Percentiles rank a stretch among this genome's conserved stretches.
Evolutionary conservation across 2,888 invertebrate genomes (phyloP).

Genomic region (Ernsta delagoae): DNA sequence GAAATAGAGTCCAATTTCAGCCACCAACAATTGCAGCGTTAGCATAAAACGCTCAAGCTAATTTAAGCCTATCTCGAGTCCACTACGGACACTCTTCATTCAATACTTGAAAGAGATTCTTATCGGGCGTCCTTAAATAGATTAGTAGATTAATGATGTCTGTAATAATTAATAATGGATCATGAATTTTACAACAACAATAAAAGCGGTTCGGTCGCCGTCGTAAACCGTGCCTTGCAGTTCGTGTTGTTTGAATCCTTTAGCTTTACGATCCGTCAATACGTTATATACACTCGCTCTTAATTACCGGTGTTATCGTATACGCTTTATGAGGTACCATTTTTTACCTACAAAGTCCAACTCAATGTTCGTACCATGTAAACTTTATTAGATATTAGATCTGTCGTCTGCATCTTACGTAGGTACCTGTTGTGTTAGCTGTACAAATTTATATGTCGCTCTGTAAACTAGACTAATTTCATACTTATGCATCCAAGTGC

Average conservation of each 20-base stretch:
- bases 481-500: neutral
- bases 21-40: neutral
- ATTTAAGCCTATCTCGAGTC: constrained; percentile 83
- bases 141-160: constrained; percentile 85
- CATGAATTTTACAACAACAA: constrained; percentile 84
- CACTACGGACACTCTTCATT: constrained; percentile 84
- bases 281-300: constrained; percentile 78
- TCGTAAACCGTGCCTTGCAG: constrained; percentile 80
- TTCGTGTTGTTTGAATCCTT: constrained; percentile 79
- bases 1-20: constrained; percentile 1
- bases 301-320: constrained; percentile 76
- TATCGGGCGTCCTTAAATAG: constrained; percentile 84
- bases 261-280: constrained; percentile 81
- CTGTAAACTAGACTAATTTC: neutral
- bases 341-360: constrained; percentile 52
- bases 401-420: no score
- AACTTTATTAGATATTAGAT: neutral
- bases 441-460: neutral
- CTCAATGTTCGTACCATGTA: constrained; percentile 28
- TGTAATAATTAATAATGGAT: constrained; percentile 85
- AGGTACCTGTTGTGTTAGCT: neutral
- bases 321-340: constrained; percentile 69
- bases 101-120: constrained; percentile 85
- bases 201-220: constrained; percentile 77
- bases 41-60: constrained; percentile 47